Conservation (phyloP, 2,888 invertebrate species). For the Phengaris arion region DNA sequence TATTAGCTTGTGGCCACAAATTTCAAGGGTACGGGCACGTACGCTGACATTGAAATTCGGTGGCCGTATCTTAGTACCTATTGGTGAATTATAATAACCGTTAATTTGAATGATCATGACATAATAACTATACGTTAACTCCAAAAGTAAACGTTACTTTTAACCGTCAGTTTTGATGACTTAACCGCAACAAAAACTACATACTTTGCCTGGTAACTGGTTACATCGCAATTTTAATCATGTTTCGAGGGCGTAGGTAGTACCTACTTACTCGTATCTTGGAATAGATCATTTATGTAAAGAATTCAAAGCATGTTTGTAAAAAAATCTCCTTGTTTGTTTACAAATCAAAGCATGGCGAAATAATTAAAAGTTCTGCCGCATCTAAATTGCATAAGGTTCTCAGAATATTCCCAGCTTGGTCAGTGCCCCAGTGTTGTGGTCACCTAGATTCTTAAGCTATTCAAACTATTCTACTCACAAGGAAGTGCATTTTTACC, state of each 20-base stretch:
- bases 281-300: too few species aligned
- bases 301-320: not conserved
- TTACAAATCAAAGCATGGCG: too few species aligned
- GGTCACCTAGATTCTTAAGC: not conserved
- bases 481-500: constrained; percentile 19
- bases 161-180: not conserved
- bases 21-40: constrained; percentile 17
- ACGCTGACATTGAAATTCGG: constrained; percentile 4
- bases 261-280: too few species aligned
- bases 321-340: not conserved
- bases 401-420: not conserved
- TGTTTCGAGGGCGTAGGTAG: too few species aligned
- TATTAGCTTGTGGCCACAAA: not conserved
- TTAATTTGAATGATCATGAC: not conserved
- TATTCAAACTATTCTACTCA: constrained; percentile 15
- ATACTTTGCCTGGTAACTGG: not conserved
- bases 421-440: not conserved
- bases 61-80: not conserved
- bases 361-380: not conserved
- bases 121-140: constrained; percentile 11
- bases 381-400: not conserved
- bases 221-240: not conserved
- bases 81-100: not conserved
- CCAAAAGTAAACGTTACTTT: constrained; percentile 8
- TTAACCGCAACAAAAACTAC: not conserved